Base-by-base conservation (phyloP, 64 coral and sea anemone genomes). In the Actinia equina region DNA sequence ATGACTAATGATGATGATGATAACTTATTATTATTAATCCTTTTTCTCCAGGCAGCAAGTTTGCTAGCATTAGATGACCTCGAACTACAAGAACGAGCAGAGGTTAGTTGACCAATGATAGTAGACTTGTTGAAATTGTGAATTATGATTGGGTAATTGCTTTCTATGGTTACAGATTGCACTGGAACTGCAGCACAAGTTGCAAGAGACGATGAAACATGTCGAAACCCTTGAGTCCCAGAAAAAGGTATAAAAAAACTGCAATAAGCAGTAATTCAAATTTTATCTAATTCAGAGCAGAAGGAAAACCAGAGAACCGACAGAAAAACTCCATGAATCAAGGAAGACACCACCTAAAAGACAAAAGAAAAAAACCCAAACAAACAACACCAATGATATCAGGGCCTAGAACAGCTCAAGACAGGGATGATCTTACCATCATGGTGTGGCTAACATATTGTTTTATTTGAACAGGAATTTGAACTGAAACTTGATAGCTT, bases 401-500 rank as follows among this genome's bases (percentile, higher is more conserved):
- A 49, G 4, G 3, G 7, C 7, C 46, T 49, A 2, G 46, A 49
- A 49, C 46, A 49, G 4, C 3, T 6, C 4, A 8, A 0, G 4
- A 6, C 46, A 4, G 7, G 7, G 46, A 49, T 49, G 46, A 49
- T 49, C 46, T 1, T 0, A 49, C 46, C 0, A 2, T 43, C 25
- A 20, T 2, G 65, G 17, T 23, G 7, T 85, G 27, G 15, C 10
- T 12, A 59, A 56, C 10, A 63, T 8, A 65, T 11, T 74, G 19
- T 15, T 44, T 26, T 18, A 82, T 14, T 62, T 83, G 22, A 18
- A 43, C 20, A 98, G 95, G 61, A 92, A 63, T 88, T 94, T 22
- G 86, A 94, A 87, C 71, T 84, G 42, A 84, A 89, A 20, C 42
- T 92, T 0, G 92, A 94, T 52, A 84, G 87, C 37, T 77, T 98